Evolutionary conservation across 1,140 invertebrate genomes (phyloP).

Genomic region (Cryptotermes secundus): DNA sequence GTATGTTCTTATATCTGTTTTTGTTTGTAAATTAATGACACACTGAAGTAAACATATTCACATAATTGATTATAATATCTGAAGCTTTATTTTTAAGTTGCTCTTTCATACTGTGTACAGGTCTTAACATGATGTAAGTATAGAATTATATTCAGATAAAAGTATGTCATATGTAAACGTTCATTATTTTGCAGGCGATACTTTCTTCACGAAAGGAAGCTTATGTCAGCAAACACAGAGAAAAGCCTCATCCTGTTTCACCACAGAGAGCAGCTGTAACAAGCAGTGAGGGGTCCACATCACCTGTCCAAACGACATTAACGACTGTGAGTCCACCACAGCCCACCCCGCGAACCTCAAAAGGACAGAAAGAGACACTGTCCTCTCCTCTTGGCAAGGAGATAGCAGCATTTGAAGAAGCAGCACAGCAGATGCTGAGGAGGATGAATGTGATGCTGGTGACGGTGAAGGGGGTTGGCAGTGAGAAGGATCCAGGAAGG

Average conservation of each 20-base stretch:
- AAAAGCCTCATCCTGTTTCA: background rate
- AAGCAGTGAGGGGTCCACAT: background rate
- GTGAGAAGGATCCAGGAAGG: conserved; percentile 65
- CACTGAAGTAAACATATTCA: background rate
- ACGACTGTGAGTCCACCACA: background rate
- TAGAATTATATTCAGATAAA: background rate
- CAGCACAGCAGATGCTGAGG: conserved; percentile 61
- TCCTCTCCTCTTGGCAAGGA: conserved; percentile 37
- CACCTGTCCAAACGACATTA: background rate
- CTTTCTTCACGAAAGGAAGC: conserved; percentile 34
- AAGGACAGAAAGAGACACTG: background rate
- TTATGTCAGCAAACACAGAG: conserved; percentile 24
- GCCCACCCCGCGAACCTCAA: background rate
- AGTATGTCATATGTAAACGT: background rate
- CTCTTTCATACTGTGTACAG: background rate
- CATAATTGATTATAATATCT: background rate
- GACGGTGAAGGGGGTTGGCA: conserved; percentile 62
- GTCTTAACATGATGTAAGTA: background rate
- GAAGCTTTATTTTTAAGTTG: background rate
- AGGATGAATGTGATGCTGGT: conserved; percentile 66
- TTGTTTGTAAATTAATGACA: background rate
- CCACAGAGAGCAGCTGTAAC: background rate
- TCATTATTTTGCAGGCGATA: conserved; percentile 27
- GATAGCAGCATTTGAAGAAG: conserved; percentile 49
- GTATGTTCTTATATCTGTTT: no score